Base-by-base conservation (phyloP, 2,113 vertebrate genomes). In the Lampris megalopsis region DNA sequence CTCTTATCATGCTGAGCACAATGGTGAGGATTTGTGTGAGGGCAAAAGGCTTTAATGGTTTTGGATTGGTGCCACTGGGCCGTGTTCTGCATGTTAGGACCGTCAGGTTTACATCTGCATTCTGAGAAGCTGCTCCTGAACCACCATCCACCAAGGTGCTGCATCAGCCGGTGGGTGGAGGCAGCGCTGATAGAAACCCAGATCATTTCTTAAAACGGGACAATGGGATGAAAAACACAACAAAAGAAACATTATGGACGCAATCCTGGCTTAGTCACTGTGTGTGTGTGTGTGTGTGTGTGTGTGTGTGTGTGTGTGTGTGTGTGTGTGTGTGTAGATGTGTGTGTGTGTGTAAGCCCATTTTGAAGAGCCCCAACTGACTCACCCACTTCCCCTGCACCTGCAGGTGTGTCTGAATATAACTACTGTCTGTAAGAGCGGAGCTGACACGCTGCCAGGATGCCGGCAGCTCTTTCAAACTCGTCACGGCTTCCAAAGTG, bases 1-100 rank as follows among this genome's bases (percentile, higher is more conserved):
- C 54, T 77, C 71, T 89, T 91, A 92, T 93, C 80, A 73, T 75
- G 70, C 63, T 36, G 56, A 73, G 78, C 79, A 89, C 84, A 84
- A 78, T 83, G 77, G 49, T 71, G 52, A 63, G 76, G 60, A 78
- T 70, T 73, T 80, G 65, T 76, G 60, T 53, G 52, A 73, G 71
- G 76, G 64, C 24, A 0, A 77, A 80, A 36, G n/a, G 68, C 71
- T 77, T 79, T 69, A 79, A 84, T 83, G 80, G 72, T 61, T 75
- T 38, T 75, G 70, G 58, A 60, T 83, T 52, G 50, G 36, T 56
- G 49, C 62, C 71, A 66, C 41, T 37, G 59, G 65, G 74, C 67
- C 65, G 24, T 52, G 62, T 64, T 73, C 64, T 66, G 43, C 37
- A 47, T 54, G 54, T 38, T 7, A 0, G 11, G 66, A 60, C 56